Evolutionary conservation across 37 sponge, comb jelly and placozoan species (phyloP).

Genomic region (Petrosia ficiformis): DNA sequence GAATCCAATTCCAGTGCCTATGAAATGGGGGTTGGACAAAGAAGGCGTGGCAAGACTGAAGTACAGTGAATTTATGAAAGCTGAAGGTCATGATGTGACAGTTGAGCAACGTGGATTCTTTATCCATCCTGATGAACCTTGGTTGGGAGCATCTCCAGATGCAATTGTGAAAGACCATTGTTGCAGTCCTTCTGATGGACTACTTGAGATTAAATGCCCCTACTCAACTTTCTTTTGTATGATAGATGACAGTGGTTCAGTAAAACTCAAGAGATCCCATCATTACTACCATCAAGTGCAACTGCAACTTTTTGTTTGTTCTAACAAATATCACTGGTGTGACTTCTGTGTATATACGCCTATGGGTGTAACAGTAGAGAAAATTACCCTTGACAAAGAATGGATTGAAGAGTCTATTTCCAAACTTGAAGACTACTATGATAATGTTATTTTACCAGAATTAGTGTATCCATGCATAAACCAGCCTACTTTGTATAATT

Average conservation of each 20-base stretch:
- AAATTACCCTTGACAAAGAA: constrained; percentile 4
- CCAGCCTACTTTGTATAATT: constrained; percentile 19
- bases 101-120: constrained; percentile 40
- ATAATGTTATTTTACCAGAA: constrained; percentile 23
- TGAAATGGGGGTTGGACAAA: constrained; percentile 21
- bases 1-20: constrained; percentile 6
- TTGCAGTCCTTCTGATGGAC: constrained; percentile 19
- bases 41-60: constrained; percentile 6
- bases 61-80: constrained; percentile 6
- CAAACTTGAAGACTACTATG: constrained; percentile 31
- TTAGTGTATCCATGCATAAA: constrained; percentile 11
- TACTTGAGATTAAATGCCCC: constrained; percentile 57
- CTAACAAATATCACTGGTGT: constrained; percentile 23
- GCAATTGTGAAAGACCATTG: constrained; percentile 33
- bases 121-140: constrained; percentile 25
- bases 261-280: constrained; percentile 17
- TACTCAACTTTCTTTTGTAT: constrained; percentile 23
- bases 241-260: background rate
- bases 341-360: constrained; percentile 25
- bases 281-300: constrained; percentile 29
- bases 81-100: constrained; percentile 12
- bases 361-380: constrained; percentile 17
- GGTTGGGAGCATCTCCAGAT: constrained; percentile 63
- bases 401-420: constrained; percentile 12
- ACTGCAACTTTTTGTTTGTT: constrained; percentile 20